Percentiles rank a stretch among this genome's conserved stretches.
phyloP scores from a whole-genome alignment of 2,888 invertebrate species.

The Diloba caeruleocephala region DNA sequence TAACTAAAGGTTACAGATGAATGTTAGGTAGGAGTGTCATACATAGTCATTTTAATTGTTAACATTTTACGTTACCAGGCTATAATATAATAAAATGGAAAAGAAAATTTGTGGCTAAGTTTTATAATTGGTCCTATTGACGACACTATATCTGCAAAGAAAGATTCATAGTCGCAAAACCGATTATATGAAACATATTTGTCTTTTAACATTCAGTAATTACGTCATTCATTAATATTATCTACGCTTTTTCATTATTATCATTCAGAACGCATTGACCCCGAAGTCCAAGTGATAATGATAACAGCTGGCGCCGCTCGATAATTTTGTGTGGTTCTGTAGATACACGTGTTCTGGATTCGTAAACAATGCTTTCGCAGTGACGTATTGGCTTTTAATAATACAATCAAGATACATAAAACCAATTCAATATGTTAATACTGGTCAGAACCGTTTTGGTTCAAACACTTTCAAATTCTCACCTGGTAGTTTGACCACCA shows the following conservation, averaged over 20 bases:
- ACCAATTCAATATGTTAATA: slow-evolving; percentile 14
- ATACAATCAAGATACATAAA: slow-evolving; percentile 13
- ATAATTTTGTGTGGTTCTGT: slow-evolving; percentile 54
- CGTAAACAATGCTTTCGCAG: slow-evolving; percentile 56
- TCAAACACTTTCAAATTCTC: slow-evolving; percentile 54
- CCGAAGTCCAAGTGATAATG: slow-evolving; percentile 62
- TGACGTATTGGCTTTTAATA: slow-evolving; percentile 38
- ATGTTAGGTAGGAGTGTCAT: too few species aligned
- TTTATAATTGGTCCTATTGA: too few species aligned
- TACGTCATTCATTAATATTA: slow-evolving; percentile 59
- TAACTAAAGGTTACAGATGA: too few species aligned
- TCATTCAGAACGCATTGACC: slow-evolving; percentile 67
- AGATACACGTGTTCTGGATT: slow-evolving; percentile 58
- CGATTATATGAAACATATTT: slow-evolving; percentile 11
- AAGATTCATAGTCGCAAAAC: slow-evolving; percentile 1
- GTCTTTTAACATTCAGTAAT: slow-evolving; percentile 41
- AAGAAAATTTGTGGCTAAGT: too few species aligned
- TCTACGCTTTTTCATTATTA: slow-evolving; percentile 48
- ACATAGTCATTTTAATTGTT: too few species aligned
- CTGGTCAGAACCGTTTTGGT: neutral
- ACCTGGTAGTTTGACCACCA: slow-evolving; percentile 89
- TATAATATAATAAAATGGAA: too few species aligned
- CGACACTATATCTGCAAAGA: neutral
- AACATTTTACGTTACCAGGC: too few species aligned
- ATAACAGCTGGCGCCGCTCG: slow-evolving; percentile 71